These are phyloP conservation scores for Polyodon spathula DNA, from an alignment of 2,113 vertebrate genomes.

Conservation along the genomic window DNA sequence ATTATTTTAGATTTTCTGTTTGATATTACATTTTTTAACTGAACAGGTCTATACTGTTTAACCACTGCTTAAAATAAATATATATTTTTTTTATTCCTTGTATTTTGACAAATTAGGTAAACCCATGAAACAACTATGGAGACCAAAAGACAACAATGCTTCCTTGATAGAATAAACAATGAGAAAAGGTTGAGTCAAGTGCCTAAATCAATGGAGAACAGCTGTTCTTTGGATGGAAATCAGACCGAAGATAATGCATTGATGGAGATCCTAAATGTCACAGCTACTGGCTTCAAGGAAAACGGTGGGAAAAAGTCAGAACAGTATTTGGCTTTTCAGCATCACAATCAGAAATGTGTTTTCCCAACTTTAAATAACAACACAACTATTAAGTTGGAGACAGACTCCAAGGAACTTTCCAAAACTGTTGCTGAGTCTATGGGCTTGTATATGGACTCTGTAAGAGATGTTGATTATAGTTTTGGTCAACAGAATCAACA, in stretches of 20 bases:
- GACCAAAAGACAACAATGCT: constrained; percentile 93
- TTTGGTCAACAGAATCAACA: constrained; percentile 71
- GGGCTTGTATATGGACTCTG: constrained; percentile 95
- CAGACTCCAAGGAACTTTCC: constrained; percentile 92
- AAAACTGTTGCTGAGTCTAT: constrained; percentile 93
- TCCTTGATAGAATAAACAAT: constrained; percentile 78
- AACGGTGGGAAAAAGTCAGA: constrained; percentile 72
- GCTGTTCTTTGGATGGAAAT: constrained; percentile 55
- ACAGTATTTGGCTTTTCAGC: constrained; percentile 63
- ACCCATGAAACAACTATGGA: constrained; percentile 78
- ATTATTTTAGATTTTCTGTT: too few relatives aligned
- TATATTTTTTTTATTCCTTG: not conserved
- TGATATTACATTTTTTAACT: too few relatives aligned
- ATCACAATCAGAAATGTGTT: constrained; percentile 63
- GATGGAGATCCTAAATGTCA: constrained; percentile 79
- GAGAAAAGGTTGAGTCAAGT: constrained; percentile 84
- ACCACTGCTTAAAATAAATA: not conserved
- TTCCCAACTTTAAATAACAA: constrained; percentile 73
- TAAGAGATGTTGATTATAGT: constrained; percentile 78
- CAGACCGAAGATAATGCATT: constrained; percentile 64
- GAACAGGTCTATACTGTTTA: too few relatives aligned
- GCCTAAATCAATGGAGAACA: constrained; percentile 65
- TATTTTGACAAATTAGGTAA: constrained; percentile 38
- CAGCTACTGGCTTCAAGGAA: constrained; percentile 62
- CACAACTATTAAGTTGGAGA: constrained; percentile 61